A percentile compares a stretch with the other conserved stretches of the same genome.
These are phyloP conservation scores for Lasioglossum calceatum DNA, from an alignment of 2,888 invertebrate genomes.

Conservation along the genomic window DNA sequence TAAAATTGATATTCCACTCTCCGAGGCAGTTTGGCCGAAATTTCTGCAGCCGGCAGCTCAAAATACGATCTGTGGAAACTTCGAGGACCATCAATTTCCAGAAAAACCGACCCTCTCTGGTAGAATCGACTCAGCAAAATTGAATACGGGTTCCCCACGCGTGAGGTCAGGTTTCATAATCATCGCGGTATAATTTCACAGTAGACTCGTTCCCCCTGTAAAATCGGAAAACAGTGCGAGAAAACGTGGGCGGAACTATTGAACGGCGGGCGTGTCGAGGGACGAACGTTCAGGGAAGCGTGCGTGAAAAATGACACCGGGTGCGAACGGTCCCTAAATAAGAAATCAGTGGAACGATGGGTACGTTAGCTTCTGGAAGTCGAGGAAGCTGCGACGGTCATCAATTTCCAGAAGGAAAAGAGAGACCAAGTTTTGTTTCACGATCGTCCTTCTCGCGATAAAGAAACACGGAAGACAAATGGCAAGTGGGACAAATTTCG, in stretches of 20 bases:
- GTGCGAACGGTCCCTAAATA: constrained; percentile 78
- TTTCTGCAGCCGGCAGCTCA: neutral
- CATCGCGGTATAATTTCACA: constrained; percentile 16
- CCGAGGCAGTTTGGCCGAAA: neutral
- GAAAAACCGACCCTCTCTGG: neutral
- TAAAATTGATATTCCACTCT: neutral
- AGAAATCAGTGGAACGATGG: constrained; percentile 76
- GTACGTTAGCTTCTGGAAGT: constrained; percentile 52
- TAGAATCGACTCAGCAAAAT: neutral
- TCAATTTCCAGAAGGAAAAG: constrained; percentile 73
- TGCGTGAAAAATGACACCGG: constrained; percentile 78
- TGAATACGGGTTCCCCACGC: neutral
- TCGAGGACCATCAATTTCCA: neutral
- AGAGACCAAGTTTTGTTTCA: constrained; percentile 30
- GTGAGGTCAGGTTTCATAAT: constrained; percentile 6
- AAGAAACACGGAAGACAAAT: constrained; percentile 67
- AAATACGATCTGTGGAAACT: neutral
- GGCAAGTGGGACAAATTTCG: constrained; percentile 63
- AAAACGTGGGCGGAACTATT: neutral
- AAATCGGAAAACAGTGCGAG: constrained; percentile 19
- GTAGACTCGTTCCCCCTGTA: neutral
- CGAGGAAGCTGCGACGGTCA: constrained; percentile 71
- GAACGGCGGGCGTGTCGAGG: constrained; percentile 30
- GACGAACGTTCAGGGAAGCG: constrained; percentile 29
- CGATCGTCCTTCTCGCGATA: constrained; percentile 51